A percentile compares a stretch with the other conserved stretches of the same genome.
phyloP scores from a whole-genome alignment of 2,113 vertebrate species.

The Hoplias malabaricus region DNA sequence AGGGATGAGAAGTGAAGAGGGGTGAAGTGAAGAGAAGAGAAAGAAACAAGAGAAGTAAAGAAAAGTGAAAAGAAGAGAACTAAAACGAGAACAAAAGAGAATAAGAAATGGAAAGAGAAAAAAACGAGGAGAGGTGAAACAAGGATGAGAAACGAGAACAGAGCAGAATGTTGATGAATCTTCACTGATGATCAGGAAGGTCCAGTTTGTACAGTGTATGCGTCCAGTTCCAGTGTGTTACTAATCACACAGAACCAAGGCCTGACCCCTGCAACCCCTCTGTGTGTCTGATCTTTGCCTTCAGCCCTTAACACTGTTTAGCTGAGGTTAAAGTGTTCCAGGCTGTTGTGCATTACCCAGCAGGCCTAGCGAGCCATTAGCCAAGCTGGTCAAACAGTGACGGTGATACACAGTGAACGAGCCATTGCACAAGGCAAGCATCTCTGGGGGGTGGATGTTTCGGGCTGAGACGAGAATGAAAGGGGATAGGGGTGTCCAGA shows the following conservation, averaged over 20 bases:
- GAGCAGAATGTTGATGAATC: too few species aligned
- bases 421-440: background rate
- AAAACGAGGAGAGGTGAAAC: background rate
- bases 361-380: background rate
- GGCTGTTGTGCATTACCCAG: background rate
- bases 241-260: too few species aligned
- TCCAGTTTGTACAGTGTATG: too few species aligned
- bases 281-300: too few species aligned
- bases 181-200: too few species aligned
- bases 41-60: background rate
- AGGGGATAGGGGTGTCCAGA: slow-evolving; percentile 67
- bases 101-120: slow-evolving; percentile 4
- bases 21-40: background rate
- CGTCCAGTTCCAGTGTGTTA: too few species aligned
- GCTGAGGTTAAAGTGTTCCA: too few species aligned
- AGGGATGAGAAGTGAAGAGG: slow-evolving; percentile 21
- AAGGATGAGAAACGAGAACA: background rate
- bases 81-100: background rate
- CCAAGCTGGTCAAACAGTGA: background rate
- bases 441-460: slow-evolving; percentile 58
- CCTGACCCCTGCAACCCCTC: too few species aligned
- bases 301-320: too few species aligned
- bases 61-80: background rate
- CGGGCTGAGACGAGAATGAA: slow-evolving; percentile 63
- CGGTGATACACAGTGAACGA: background rate